phyloP scores from a whole-genome alignment of 2,888 invertebrate species.

The Hoplodrina ambigua region DNA sequence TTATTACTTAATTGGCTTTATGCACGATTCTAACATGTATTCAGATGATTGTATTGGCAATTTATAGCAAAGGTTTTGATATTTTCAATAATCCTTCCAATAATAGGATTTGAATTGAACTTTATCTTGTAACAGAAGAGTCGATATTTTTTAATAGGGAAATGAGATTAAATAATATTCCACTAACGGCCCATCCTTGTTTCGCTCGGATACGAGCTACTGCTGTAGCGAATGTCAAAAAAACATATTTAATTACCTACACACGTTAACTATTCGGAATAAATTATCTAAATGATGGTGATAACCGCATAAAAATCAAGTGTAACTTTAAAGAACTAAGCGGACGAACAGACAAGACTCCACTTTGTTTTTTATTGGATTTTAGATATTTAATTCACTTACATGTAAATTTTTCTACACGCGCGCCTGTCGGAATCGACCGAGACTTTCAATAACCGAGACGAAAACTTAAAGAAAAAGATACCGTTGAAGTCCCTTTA shows the following conservation, averaged over 20 bases:
- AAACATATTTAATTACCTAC: too few relatives aligned
- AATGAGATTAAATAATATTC: not conserved
- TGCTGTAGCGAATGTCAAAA: too few relatives aligned
- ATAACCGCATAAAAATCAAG: not conserved
- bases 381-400: too few relatives aligned
- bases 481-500: not conserved
- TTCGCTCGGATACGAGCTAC: too few relatives aligned
- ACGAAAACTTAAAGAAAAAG: not conserved
- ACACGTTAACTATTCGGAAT: not conserved
- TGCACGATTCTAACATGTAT: constrained; percentile 21
- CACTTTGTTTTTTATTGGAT: not conserved
- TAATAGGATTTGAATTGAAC: not conserved
- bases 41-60: constrained; percentile 27
- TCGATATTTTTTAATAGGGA: not conserved
- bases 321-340: not conserved
- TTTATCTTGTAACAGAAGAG: not conserved
- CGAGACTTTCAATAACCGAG: not conserved
- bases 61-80: constrained; percentile 14
- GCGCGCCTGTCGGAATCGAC: too few relatives aligned
- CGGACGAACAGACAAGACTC: not conserved
- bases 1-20: constrained; percentile 39
- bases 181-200: too few relatives aligned
- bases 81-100: not conserved
- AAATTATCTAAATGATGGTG: not conserved
- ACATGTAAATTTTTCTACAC: too few relatives aligned